Base-by-base conservation (phyloP, 2,797 vertebrate genomes). In the Oreochromis grahami region DNA sequence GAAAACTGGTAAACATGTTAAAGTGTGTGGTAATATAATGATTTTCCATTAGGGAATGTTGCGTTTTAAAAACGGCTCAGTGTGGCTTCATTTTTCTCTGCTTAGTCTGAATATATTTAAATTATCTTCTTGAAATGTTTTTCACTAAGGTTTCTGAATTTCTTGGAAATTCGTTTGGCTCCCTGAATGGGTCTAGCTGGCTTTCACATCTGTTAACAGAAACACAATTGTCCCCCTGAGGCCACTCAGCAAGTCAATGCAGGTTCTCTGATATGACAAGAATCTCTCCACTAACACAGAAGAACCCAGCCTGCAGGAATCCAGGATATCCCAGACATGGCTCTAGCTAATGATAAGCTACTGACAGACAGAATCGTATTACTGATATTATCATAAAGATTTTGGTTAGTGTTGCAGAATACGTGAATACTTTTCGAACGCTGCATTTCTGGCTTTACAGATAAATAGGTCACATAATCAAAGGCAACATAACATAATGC, bases 171-270 rank as follows among this genome's bases (percentile, higher is more conserved):
- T 56, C 80, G 82, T 91, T 89, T 88, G 82, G 11, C 17, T 58
- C n/a, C 15, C 9, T 29, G 56, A 26, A 21, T 82, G 80, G 86
- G 78, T 77, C 60, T 2, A 21, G 41, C 79, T 86, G 29, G 65
- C 74, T 50, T 21, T 78, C 45, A 65, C 74, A 74, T 87, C 83
- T 91, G 65, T 78, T 45, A 86, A 94, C 88, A 94, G 85, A 90
- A 70, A 86, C 82, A 79, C 58, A 80, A 79, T 91, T 93, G 89
- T 93, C 82, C 24, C 84, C 94, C 92, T 78, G 56, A 89, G 88
- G 93, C 88, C 55, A 84, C 76, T 82, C 78, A 86, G 87, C 96
- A 93, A 92, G 95, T 95, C 92, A 83, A 38, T 88, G 83, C 95
- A 94, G 26, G 95, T 96, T 88, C 70, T 72, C n/a, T 29, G 78